Percentiles rank a stretch among this genome's conserved stretches.
Evolutionary conservation across 1,140 invertebrate species (phyloP).

Genomic region (Piezodorus guildinii): DNA sequence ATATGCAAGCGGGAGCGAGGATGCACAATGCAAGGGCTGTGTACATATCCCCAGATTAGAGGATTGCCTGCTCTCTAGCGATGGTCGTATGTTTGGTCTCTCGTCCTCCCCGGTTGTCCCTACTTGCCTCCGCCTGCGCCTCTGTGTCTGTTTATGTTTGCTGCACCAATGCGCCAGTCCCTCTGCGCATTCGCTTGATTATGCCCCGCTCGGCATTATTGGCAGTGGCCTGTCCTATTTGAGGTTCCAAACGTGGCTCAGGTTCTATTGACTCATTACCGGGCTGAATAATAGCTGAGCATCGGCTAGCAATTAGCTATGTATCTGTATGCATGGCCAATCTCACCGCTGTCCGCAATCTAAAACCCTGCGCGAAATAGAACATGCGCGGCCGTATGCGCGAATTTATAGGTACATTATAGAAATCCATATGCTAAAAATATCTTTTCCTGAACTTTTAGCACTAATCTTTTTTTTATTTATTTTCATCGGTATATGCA

Average conservation of each 20-base stretch:
- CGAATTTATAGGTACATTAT: too few relatives aligned
- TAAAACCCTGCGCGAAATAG: not conserved
- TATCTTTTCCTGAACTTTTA: too few relatives aligned
- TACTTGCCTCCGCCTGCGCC: not conserved
- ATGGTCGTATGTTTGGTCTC: slow-evolving; percentile 6
- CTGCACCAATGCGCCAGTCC: too few relatives aligned
- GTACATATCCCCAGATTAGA: slow-evolving; percentile 13
- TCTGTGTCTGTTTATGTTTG: slow-evolving; percentile 11
- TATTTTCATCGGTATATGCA: too few relatives aligned
- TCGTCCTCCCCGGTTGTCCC: not conserved
- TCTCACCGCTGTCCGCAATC: not conserved
- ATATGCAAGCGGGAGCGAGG: not conserved
- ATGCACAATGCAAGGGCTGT: slow-evolving; percentile 11
- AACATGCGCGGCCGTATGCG: too few relatives aligned
- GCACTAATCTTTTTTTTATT: too few relatives aligned
- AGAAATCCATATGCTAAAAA: too few relatives aligned
- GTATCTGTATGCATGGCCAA: slow-evolving; percentile 16
- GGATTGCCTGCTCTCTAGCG: not conserved
- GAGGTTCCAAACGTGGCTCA: not conserved
- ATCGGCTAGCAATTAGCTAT: slow-evolving; percentile 10
- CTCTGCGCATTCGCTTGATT: not conserved
- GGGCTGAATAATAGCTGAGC: slow-evolving; percentile 6
- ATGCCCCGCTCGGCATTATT: not conserved
- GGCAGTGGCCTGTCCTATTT: not conserved
- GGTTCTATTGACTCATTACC: slow-evolving; percentile 12